Base-by-base conservation (phyloP, 2,113 vertebrate genomes). In the Propithecus coquereli region DNA sequence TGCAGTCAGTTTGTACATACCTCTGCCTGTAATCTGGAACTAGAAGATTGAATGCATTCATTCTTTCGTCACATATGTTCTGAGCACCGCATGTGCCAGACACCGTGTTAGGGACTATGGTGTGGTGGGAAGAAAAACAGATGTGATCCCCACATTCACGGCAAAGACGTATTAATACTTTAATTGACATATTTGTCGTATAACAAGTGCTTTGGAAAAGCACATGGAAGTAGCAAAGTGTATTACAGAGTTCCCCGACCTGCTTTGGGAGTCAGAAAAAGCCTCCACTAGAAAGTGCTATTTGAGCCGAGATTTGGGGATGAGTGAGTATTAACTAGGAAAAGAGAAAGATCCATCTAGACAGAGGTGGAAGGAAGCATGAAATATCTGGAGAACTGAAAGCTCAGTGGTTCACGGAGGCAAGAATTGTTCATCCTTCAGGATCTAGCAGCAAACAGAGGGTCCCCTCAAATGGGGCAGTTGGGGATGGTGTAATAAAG, bases 191-290 rank as follows among this genome's bases (percentile, higher is more conserved):
- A 57, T 6, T 74, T 80, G n/a, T 70, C 65, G 34, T 81, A 77
- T 52, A 50, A 63, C 22, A 70, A 91, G 34, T 66, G 63, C n/a
- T 76, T 16, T 87, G 94, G 63, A 86, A 94, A 96, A 57, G 68
- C 70, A 43, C 52, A 43, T 3, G 40, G 74, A 82, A 45, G 47
- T 63, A 59, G 32, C 57, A 70, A 84, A 79, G 74, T 18, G 32
- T 30, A 18, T 14, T 27, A 9, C 6, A 57, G 10, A 50, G 54
- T 43, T 40, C 57, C 22, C 34, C 32, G 12, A 93, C 76, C 63
- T 54, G 61, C 77, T 84, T 66, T 34, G 25, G 6, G 76, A 94
- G 59, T 77, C n/a, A 92, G 66, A 61, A 85, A 88, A 81, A 85
- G 54, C 73, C 76, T 82, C 59, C 43, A 23, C 4, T 50, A 40